These are phyloP conservation scores for Bagarius yarrelli DNA, from an alignment of 2,113 vertebrate species.

Conservation along the genomic window DNA sequence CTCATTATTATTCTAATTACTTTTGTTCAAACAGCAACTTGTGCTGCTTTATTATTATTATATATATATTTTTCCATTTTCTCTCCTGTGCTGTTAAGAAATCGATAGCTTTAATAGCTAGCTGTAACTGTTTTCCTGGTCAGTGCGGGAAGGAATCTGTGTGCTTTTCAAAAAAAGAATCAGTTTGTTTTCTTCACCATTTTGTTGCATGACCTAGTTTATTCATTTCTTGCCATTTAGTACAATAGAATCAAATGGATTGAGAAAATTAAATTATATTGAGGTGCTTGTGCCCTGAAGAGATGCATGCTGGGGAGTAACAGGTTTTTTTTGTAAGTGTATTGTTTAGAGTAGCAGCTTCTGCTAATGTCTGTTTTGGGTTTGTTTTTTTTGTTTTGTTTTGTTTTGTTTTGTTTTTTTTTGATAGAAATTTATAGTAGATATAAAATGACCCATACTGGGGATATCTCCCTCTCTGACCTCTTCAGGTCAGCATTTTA, in stretches of 20 bases:
- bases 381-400: neutral
- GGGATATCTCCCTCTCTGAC: slow-evolving; percentile 23
- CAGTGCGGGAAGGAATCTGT: slow-evolving; percentile 24
- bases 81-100: slow-evolving; percentile 7
- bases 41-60: slow-evolving; percentile 10
- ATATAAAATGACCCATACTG: slow-evolving; percentile 9
- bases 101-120: neutral
- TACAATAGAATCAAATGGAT: slow-evolving; percentile 29
- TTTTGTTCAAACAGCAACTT: slow-evolving; percentile 16
- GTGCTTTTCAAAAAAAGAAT: slow-evolving; percentile 11
- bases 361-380: slow-evolving; percentile 13
- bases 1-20: slow-evolving; percentile 2
- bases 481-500: slow-evolving; percentile 35
- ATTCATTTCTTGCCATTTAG: slow-evolving; percentile 28
- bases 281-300: slow-evolving; percentile 11
- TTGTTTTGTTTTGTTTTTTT: neutral
- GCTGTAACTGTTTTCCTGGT: neutral
- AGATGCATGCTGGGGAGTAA: slow-evolving; percentile 31
- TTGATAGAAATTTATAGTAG: slow-evolving; percentile 31
- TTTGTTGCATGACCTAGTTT: slow-evolving; percentile 39
- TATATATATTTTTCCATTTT: neutral
- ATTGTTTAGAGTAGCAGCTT: slow-evolving; percentile 40
- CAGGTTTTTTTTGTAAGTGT: slow-evolving; percentile 37
- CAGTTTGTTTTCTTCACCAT: slow-evolving; percentile 20
- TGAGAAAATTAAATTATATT: slow-evolving; percentile 17